phyloP scores from a whole-genome alignment of 2,113 vertebrate species.

The western clawed frog (Xenopus tropicalis) region UCB_Xtro_10.0 CM004446.2:119952001-119952500 shows the following conservation, averaged over 20 bases:
- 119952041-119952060: too few species aligned
- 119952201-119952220: background rate
- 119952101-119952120: too few species aligned
- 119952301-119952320: background rate
- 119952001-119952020: too few species aligned
- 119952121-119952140: too few species aligned
- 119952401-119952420: background rate
- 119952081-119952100: too few species aligned
- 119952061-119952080: too few species aligned
- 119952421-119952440: background rate
- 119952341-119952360: conserved; percentile 10
- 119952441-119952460: background rate
- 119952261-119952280: conserved; percentile 11
- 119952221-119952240: background rate
- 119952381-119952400: background rate
- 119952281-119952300: conserved; percentile 32
- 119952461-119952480: background rate
- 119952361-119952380: background rate
- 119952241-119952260: background rate
- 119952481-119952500: background rate
- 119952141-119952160: too few species aligned
- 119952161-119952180: conserved; percentile 7
- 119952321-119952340: conserved; percentile 1
- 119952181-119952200: background rate
- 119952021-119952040: too few species aligned